A percentile compares a stretch with the other conserved stretches of the same genome.
Conservation (phyloP, 2,797 vertebrate species). For the Buceros bicornis region DNA sequence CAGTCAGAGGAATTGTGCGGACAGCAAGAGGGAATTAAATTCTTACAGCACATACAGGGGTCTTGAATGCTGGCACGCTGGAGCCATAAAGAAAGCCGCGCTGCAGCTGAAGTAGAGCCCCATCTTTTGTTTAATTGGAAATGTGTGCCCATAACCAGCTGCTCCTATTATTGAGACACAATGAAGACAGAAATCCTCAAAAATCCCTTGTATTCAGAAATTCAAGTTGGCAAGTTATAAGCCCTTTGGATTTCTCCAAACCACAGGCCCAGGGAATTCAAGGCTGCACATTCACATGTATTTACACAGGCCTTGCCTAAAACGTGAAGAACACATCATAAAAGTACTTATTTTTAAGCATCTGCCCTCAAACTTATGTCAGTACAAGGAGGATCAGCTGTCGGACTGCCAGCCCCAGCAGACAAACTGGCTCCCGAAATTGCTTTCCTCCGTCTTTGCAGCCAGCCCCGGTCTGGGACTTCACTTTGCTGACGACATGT, state of each 20-base stretch:
- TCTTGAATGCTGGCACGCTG: background rate
- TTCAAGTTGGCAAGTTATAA: constrained; percentile 19
- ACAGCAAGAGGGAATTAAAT: constrained; percentile 7
- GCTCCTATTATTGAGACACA: constrained; percentile 50
- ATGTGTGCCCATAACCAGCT: constrained; percentile 25
- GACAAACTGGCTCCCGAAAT: constrained; percentile 7
- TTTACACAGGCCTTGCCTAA: constrained; percentile 20
- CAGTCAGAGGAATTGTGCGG: background rate
- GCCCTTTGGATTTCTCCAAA: constrained; percentile 40
- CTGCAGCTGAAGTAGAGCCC: background rate
- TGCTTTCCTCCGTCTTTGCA: background rate
- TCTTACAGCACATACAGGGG: background rate
- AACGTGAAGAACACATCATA: constrained; percentile 41
- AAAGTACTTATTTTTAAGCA: constrained; percentile 21
- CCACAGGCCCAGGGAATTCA: constrained; percentile 35
- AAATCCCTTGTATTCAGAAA: constrained; percentile 56
- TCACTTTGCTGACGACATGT: background rate
- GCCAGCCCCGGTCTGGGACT: background rate
- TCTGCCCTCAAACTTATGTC: constrained; percentile 29
- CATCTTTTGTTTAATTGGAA: constrained; percentile 22
- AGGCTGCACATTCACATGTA: background rate
- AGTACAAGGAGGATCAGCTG: background rate
- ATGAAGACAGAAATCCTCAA: constrained; percentile 36
- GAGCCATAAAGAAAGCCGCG: background rate
- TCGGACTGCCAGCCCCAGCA: background rate